Evolutionary conservation across 2,888 invertebrate species (phyloP).

Genomic region (Stenodema calcarata): DNA sequence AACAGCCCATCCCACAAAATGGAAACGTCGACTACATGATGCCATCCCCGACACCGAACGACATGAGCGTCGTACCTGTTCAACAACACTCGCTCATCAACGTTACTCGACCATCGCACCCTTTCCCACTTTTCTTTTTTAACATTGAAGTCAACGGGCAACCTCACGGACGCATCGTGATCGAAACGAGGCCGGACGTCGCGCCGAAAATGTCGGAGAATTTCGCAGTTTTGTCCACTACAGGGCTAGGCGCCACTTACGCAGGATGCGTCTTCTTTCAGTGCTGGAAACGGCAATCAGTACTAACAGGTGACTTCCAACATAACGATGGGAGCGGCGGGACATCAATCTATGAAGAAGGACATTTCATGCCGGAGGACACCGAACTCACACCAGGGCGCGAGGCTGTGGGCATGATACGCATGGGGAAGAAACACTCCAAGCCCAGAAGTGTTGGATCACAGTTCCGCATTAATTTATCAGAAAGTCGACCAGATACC

Average conservation of each 20-base stretch:
- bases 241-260: slow-evolving; percentile 78
- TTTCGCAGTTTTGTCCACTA: slow-evolving; percentile 74
- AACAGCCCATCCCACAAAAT: slow-evolving; percentile 63
- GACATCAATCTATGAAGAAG: slow-evolving; percentile 76
- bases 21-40: slow-evolving; percentile 63
- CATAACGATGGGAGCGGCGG: slow-evolving; percentile 82
- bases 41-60: slow-evolving; percentile 47
- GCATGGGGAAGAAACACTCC: slow-evolving; percentile 80
- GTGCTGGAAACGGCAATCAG: slow-evolving; percentile 82
- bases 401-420: slow-evolving; percentile 83
- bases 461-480: slow-evolving; percentile 80
- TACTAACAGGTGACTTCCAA: slow-evolving; percentile 79
- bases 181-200: slow-evolving; percentile 78
- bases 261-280: slow-evolving; percentile 82
- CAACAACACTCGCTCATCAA: slow-evolving; percentile 58
- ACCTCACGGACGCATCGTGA: slow-evolving; percentile 74
- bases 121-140: slow-evolving; percentile 73
- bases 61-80: slow-evolving; percentile 55
- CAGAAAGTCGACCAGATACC: slow-evolving; percentile 83
- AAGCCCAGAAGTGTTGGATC: slow-evolving; percentile 83
- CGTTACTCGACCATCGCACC: slow-evolving; percentile 59
- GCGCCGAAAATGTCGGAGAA: slow-evolving; percentile 84
- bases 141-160: slow-evolving; percentile 77
- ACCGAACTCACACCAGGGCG: slow-evolving; percentile 77
- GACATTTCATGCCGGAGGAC: slow-evolving; percentile 81